These are phyloP conservation scores for Holothuria glaberrima DNA, from an alignment of 35 echinoderm and acorn worm genomes.

Conservation along the genomic window DNA sequence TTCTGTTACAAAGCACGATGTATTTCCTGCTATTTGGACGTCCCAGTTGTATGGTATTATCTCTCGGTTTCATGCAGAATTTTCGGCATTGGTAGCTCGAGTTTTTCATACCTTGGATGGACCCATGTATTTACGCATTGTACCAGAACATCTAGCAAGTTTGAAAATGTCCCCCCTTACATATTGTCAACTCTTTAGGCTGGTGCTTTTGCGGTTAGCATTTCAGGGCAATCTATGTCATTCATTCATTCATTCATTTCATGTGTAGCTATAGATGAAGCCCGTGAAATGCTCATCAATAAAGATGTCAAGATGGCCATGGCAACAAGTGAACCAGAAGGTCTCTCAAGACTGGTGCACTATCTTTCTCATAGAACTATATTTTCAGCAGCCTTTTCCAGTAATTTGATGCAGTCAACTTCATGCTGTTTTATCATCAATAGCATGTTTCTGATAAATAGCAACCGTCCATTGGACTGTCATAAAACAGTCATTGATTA, in stretches of 20 bases:
- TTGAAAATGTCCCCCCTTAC: neutral
- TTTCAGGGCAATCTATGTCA: neutral
- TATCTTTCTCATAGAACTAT: constrained; percentile 64
- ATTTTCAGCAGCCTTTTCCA: neutral
- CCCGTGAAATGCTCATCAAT: constrained; percentile 70
- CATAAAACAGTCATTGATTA: constrained; percentile 27
- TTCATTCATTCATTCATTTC: too few relatives aligned
- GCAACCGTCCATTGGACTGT: too few relatives aligned
- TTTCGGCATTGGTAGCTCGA: neutral
- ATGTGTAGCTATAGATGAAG: constrained; percentile 64
- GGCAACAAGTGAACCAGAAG: neutral
- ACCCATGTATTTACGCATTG: too few relatives aligned
- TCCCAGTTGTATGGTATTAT: neutral
- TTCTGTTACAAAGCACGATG: too few relatives aligned
- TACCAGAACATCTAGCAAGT: too few relatives aligned
- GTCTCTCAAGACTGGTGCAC: constrained; percentile 33
- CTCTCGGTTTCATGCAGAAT: neutral
- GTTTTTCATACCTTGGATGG: constrained; percentile 68
- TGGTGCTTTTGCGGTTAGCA: constrained; percentile 47
- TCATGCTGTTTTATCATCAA: neutral
- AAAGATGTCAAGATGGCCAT: constrained; percentile 50
- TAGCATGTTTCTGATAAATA: constrained; percentile 37
- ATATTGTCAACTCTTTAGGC: neutral
- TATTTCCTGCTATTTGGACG: too few relatives aligned
- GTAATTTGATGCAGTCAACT: neutral